phyloP scores from a whole-genome alignment of 23 tunicate genomes.

The Botrylloides violaceus region DNA sequence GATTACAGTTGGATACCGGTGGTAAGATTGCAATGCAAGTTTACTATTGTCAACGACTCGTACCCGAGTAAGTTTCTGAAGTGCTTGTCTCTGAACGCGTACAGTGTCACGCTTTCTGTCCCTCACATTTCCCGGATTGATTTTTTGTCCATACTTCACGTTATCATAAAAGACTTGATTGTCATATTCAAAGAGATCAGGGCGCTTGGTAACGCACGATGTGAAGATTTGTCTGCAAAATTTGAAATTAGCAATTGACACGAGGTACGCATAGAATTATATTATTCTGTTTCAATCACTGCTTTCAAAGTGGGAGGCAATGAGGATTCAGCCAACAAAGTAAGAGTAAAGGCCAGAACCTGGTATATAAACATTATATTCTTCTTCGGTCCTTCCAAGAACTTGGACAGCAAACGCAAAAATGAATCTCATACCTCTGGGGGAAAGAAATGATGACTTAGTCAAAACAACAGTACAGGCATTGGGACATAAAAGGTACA shows the following conservation, averaged over 20 bases:
- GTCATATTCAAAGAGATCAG: conserved; percentile 52
- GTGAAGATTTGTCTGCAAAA: background rate
- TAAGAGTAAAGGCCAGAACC: too few relatives aligned
- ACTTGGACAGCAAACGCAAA: too few relatives aligned
- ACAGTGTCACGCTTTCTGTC: conserved; percentile 47
- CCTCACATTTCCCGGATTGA: conserved; percentile 41
- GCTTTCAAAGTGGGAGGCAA: too few relatives aligned
- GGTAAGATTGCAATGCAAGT: conserved; percentile 39
- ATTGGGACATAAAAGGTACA: too few relatives aligned
- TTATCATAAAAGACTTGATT: conserved; percentile 82
- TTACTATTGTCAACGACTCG: conserved; percentile 74
- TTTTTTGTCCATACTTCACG: conserved; percentile 57
- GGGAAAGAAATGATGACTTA: too few relatives aligned
- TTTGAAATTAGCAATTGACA: background rate
- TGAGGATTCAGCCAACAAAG: too few relatives aligned
- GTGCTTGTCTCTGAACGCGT: conserved; percentile 16
- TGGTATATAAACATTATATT: too few relatives aligned
- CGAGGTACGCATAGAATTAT: too few relatives aligned
- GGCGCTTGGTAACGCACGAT: conserved; percentile 6
- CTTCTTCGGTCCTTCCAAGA: too few relatives aligned
- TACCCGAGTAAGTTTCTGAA: conserved; percentile 61
- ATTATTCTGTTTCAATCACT: too few relatives aligned
- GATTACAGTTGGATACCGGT: conserved; percentile 39
- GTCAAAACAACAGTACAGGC: too few relatives aligned
- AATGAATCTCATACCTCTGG: too few relatives aligned